Evolutionary conservation across 92 coral and sea anemone species (phyloP), one percentile per base, ranked within the genome.

Genomic region (Parazoanthus atlanticus): DNA sequence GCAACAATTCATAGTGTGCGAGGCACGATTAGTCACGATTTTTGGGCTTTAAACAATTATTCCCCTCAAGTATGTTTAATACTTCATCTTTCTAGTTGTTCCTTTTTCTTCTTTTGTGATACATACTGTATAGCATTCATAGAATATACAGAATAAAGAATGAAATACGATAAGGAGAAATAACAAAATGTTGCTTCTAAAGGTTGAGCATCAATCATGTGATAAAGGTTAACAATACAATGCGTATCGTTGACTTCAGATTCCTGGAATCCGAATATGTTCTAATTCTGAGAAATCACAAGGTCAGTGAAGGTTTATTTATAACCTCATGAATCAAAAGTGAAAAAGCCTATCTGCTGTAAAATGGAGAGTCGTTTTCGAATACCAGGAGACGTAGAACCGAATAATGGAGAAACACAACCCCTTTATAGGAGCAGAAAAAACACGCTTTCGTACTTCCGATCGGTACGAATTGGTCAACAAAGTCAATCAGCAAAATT

Each of bases 241-340:
- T 52, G 19, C 19, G 21, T 1, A 46, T 46, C 47, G 11, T 8
- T 52, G 26, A 47, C 25, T 0, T 33, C 64, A 15, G 2, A 31
- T 80, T 80, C 84, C 71, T 52, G 84, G 84, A 80, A 80, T 2
- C 38, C 38, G 38, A 36, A 56, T 23, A 8, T 32, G 46, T 8
- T 13, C 10, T 1, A 78, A 31, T 80, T 80, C 84, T 30, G 71
- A 56, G 84, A 80, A 80, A 80, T 25, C 40, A 19, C 36, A 12
- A 26, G 54, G 26, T 47, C 66, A 46, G 81, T 78, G 4, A 36
- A 21, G 10, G 15, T 3, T 33, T 36, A 26, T 76, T 76, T 34
- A 34, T 28, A 29, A 31, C 25, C 6, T 7, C 23, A 11, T 54
- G 6, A 61, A 23, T 19, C 49, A 10, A 34, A 66, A 64, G n/a